Evolutionary conservation across 2,113 vertebrate species (phyloP), one percentile per base, ranked within the genome.

Genomic region (Mugil cephalus): DNA sequence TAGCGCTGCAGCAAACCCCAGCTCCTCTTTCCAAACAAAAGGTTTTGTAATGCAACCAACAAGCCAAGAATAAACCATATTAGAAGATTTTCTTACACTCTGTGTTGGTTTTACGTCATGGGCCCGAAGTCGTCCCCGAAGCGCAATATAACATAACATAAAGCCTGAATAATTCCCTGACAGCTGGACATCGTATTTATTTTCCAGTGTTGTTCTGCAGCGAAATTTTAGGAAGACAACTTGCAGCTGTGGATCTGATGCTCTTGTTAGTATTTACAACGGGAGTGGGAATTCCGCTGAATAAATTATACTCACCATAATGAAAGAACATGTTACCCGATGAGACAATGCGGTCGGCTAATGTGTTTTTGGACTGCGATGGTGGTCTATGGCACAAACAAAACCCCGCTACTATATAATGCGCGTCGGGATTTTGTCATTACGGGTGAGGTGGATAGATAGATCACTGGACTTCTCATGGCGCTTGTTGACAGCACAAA

Each of bases 41-140:
- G 24, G 5, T 30, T 30, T 30, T 30, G 3, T 3, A 30, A 30
- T 30, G 5, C 34, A 63, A 15, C 10, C 7, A 36, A 63, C 61
- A 18, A 13, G 13, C 34, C 18, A 1, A 2, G 30, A 39, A 1
- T 18, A 21, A 64, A 50, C 40, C 14, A 18, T 8, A 68, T 55
- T 46, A 36, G 51, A 55, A 17, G 17, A 34, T 51, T 51, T 51
- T 52, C 39, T 8, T 59, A 18, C 59, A 46, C n/a, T n/a, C n/a
- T n/a, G n/a, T n/a, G n/a, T n/a, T n/a, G n/a, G n/a, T n/a, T n/a
- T n/a, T n/a, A n/a, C n/a, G n/a, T n/a, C n/a, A n/a, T n/a, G n/a
- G n/a, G n/a, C n/a, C n/a, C n/a, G n/a, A n/a, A n/a, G n/a, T n/a
- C n/a, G n/a, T n/a, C n/a, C n/a, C n/a, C n/a, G n/a, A n/a, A n/a